Evolutionary conservation across 2,113 vertebrate genomes (phyloP).

Genomic region (Grantiella picta): DNA sequence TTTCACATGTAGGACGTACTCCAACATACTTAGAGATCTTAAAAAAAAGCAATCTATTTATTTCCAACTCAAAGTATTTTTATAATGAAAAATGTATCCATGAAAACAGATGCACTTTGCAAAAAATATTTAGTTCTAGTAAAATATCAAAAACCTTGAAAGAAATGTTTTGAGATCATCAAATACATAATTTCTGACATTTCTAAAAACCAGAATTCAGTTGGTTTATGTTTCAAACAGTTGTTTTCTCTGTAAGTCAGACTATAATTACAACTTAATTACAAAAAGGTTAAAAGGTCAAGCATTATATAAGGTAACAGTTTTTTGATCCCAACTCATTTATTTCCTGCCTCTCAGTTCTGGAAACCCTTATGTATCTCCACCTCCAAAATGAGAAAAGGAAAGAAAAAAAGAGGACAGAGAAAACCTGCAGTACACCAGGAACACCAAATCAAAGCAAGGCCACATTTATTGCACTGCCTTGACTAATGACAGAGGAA

Average conservation of each 20-base stretch:
- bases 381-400: not conserved
- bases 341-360: not conserved
- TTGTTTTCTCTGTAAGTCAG: not conserved
- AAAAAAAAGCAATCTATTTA: not conserved
- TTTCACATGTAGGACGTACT: not conserved
- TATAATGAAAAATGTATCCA: not conserved
- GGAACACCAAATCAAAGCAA: not conserved
- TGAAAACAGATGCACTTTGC: not conserved
- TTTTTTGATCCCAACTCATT: not conserved
- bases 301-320: not conserved
- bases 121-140: not conserved
- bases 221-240: not conserved
- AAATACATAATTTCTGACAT: not conserved
- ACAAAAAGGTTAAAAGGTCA: not conserved
- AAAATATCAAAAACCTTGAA: not conserved
- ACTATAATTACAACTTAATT: not conserved
- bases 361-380: not conserved
- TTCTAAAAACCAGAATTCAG: not conserved
- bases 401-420: not conserved
- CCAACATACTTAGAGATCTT: not conserved
- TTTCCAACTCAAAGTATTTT: not conserved
- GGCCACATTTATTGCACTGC: not conserved
- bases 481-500: not conserved
- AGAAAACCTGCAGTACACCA: not conserved
- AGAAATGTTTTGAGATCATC: not conserved